Percentiles rank a stretch among this genome's conserved stretches.
Evolutionary conservation across 2,797 vertebrate genomes (phyloP).

Genomic region (Premnoplex brunnescens): DNA sequence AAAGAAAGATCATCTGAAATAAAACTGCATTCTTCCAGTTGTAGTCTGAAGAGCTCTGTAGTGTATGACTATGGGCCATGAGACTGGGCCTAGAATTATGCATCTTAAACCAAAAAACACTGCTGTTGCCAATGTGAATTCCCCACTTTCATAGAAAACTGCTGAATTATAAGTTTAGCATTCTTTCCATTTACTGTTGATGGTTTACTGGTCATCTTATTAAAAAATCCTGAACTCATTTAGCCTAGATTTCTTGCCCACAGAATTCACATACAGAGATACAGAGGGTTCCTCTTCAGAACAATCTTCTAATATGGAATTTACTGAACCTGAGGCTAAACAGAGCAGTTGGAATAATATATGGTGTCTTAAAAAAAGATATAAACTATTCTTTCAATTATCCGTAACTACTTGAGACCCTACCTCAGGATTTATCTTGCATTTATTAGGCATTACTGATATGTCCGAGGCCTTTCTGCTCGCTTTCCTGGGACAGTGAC

Average conservation of each 20-base stretch:
- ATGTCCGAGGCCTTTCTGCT: not conserved
- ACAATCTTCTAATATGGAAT: not conserved
- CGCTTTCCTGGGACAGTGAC: not conserved
- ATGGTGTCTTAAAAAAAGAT: not conserved
- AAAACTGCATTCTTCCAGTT: not conserved
- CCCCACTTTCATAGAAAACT: not conserved
- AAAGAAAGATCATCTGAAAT: not conserved
- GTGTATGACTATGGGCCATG: not conserved
- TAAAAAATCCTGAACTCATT: not conserved
- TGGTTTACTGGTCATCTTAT: not conserved
- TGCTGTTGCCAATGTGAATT: not conserved
- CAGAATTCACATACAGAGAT: not conserved
- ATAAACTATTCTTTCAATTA: not conserved
- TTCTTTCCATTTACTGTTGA: not conserved
- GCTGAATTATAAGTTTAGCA: not conserved
- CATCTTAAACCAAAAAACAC: not conserved
- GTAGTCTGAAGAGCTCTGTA: not conserved
- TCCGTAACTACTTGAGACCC: accelerated
- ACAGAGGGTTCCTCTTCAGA: not conserved
- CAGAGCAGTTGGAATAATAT: not conserved
- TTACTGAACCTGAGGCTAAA: not conserved
- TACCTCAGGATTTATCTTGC: not conserved
- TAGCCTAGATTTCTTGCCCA: not conserved
- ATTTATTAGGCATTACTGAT: not conserved
- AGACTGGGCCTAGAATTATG: not conserved